Percentiles rank a stretch among this genome's conserved stretches.
phyloP scores from a whole-genome alignment of 1,140 invertebrate species.

The Cepaea nemoralis region DNA sequence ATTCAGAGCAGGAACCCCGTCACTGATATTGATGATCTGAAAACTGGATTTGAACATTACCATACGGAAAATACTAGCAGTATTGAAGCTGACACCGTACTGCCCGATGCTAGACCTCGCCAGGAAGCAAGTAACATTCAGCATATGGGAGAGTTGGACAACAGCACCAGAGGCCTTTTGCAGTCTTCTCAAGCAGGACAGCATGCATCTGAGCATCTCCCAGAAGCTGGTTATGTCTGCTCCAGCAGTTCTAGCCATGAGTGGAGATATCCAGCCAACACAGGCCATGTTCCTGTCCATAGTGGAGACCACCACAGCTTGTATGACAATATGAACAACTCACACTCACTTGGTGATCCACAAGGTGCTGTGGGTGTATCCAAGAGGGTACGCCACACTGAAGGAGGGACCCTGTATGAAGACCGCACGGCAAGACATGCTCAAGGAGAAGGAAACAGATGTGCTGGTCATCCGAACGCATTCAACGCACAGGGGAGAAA shows the following conservation, averaged over 20 bases:
- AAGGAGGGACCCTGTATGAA: not conserved
- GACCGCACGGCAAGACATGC: not conserved
- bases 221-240: not conserved
- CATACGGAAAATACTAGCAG: not conserved
- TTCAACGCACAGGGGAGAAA: not conserved
- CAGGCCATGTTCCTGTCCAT: not conserved
- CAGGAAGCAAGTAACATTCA: not conserved
- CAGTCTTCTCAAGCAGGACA: not conserved
- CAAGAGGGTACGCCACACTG: not conserved
- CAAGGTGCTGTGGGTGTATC: not conserved
- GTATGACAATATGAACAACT: not conserved
- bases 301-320: not conserved
- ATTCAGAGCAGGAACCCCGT: not conserved
- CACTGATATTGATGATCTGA: not conserved
- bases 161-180: not conserved
- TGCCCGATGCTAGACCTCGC: not conserved
- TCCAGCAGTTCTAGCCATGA: not conserved
- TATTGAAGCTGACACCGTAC: not conserved
- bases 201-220: not conserved
- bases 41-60: not conserved
- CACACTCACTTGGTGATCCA: not conserved
- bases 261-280: not conserved
- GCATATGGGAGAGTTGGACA: not conserved
- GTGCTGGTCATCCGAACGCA: not conserved
- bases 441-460: not conserved